These are phyloP conservation scores for Hydrozoanthus tunicans DNA, from an alignment of 64 coral and sea anemone genomes.

Conservation along the genomic window DNA sequence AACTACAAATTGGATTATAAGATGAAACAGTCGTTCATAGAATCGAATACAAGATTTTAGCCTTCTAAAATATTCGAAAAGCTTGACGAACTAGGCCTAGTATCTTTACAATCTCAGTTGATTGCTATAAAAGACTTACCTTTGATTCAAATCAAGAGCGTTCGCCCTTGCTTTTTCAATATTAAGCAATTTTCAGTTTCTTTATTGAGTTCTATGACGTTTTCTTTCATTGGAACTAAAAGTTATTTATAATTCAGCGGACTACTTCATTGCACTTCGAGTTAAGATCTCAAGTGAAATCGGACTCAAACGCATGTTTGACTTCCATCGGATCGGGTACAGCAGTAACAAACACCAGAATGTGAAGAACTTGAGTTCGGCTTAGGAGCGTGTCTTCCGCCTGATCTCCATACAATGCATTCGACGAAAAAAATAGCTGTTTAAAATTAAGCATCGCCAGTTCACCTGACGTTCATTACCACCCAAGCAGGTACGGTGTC, in stretches of 20 bases:
- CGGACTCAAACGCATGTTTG: no score
- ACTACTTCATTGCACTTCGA: no score
- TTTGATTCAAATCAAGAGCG: background rate
- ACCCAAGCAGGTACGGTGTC: slow-evolving; percentile 17
- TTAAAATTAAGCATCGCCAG: background rate
- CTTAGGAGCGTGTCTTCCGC: background rate
- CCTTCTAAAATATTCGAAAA: background rate
- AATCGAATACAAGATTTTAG: background rate
- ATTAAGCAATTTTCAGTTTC: no score
- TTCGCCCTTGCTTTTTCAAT: background rate
- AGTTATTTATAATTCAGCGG: no score
- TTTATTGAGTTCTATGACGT: no score
- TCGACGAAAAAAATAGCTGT: background rate
- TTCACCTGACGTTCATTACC: background rate
- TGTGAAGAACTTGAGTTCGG: background rate
- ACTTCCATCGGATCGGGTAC: background rate
- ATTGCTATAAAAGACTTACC: background rate
- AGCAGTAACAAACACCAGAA: background rate
- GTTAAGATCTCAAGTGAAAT: no score
- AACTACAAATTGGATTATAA: no score
- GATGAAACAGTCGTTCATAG: no score
- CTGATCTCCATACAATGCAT: background rate
- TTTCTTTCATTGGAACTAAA: no score
- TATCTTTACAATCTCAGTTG: background rate
- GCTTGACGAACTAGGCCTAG: background rate